Evolutionary conservation across 2,797 vertebrate genomes (phyloP).

Genomic region (Scomberomorus guttatus): DNA sequence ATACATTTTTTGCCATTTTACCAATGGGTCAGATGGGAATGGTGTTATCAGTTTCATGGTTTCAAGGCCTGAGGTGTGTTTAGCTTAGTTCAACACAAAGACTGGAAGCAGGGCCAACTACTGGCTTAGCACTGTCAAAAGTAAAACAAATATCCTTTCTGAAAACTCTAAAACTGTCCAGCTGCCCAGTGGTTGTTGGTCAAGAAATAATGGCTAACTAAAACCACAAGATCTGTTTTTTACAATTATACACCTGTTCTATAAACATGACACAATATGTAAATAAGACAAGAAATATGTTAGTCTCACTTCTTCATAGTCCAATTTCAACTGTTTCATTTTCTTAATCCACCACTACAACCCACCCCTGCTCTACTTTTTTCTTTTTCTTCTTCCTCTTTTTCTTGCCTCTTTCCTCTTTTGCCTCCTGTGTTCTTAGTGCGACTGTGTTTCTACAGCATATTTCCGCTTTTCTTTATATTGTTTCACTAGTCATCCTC

Average conservation of each 20-base stretch:
- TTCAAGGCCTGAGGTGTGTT: background rate
- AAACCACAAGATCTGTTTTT: background rate
- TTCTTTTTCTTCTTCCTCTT: conserved; percentile 13
- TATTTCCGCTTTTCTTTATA: conserved; percentile 1
- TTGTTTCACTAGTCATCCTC: background rate
- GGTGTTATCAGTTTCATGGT: background rate
- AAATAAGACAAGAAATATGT: background rate
- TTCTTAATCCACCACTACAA: background rate
- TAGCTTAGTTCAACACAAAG: background rate
- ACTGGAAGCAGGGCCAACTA: background rate
- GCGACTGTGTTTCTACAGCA: background rate
- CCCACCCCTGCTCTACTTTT: background rate
- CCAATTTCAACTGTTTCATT: conserved; percentile 5
- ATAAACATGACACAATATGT: conserved; percentile 3
- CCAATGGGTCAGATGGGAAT: background rate
- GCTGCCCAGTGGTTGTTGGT: background rate
- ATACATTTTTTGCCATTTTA: background rate
- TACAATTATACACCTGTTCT: background rate
- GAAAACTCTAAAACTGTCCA: background rate
- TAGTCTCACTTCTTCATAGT: conserved; percentile 16
- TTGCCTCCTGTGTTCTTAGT: background rate
- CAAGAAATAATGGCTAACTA: background rate
- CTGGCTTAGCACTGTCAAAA: background rate
- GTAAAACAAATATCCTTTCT: background rate
- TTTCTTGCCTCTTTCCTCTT: conserved; percentile 3